Percentiles rank a stretch among this genome's conserved stretches.
Conservation (phyloP, 2,797 vertebrate species). For the Chelmon rostratus region DNA sequence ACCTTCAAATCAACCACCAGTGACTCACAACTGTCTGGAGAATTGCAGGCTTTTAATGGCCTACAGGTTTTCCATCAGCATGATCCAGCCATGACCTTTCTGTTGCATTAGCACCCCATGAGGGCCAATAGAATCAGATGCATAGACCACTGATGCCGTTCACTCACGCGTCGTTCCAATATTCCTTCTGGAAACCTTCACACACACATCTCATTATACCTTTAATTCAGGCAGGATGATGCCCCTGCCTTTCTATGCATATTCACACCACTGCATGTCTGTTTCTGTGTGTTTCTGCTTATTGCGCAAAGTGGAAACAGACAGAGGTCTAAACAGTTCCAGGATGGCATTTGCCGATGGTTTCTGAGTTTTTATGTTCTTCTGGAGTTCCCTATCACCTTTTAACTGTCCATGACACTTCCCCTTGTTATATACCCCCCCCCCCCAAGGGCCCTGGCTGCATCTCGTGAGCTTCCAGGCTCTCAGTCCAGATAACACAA, state of each 20-base stretch:
- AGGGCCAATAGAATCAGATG: constrained; percentile 30
- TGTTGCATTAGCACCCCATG: constrained; percentile 40
- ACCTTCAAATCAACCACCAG: constrained; percentile 65
- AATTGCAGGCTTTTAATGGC: constrained; percentile 57
- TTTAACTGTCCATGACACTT: constrained; percentile 59
- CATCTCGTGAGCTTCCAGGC: constrained; percentile 45
- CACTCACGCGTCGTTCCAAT: constrained; percentile 41
- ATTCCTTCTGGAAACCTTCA: constrained; percentile 41
- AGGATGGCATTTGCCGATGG: constrained; percentile 51
- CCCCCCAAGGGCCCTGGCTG: constrained; percentile 12
- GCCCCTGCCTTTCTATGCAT: constrained; percentile 26
- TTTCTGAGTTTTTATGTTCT: constrained; percentile 53
- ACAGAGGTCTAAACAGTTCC: constrained; percentile 60
- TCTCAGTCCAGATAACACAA: constrained; percentile 67
- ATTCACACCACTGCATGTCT: constrained; percentile 48
- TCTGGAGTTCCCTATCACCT: constrained; percentile 57
- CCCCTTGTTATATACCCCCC: constrained; percentile 25
- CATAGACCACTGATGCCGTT: constrained; percentile 36
- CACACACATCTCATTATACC: constrained; percentile 36
- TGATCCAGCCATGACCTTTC: constrained; percentile 46
- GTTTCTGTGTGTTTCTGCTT: constrained; percentile 65
- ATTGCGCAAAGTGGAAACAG: constrained; percentile 64
- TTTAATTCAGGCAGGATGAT: constrained; percentile 63
- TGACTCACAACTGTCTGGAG: constrained; percentile 83
- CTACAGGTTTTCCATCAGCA: constrained; percentile 47